Conservation (phyloP, 2,797 vertebrate species). For the Florisuga fusca region DNA sequence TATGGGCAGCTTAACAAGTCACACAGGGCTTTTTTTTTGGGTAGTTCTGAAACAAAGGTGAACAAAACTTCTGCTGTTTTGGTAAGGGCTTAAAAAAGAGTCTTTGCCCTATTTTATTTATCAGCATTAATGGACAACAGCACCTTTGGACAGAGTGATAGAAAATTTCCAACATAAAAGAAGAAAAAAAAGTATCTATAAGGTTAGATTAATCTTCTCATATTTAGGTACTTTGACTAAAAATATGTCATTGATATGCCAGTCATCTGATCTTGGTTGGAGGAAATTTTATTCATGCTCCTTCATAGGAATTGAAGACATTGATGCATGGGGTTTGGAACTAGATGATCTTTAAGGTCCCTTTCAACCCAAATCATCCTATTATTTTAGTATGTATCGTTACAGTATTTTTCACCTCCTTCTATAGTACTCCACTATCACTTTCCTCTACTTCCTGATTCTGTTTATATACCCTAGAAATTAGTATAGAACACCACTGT, state of each 20-base stretch:
- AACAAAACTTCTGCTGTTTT: neutral
- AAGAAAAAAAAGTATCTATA: neutral
- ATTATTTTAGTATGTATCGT: neutral
- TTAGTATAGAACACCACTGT: neutral
- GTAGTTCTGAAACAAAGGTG: neutral
- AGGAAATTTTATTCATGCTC: neutral
- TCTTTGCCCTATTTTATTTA: neutral
- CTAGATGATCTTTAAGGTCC: too few species aligned
- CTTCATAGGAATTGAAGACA: neutral
- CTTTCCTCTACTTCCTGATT: neutral
- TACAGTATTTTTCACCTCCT: neutral
- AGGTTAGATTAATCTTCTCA: neutral
- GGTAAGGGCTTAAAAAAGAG: neutral
- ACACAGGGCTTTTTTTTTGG: fast-evolving
- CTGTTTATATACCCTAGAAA: neutral
- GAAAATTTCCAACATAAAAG: neutral
- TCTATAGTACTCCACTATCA: neutral
- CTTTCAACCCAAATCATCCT: too few species aligned
- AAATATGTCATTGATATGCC: neutral
- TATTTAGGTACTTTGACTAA: neutral
- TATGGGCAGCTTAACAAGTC: neutral
- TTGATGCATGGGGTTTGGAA: neutral
- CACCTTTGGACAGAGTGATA: neutral
- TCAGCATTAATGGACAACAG: neutral
- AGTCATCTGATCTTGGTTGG: neutral